phyloP scores from a whole-genome alignment of 2,113 vertebrate genomes.

The Synodontis membranacea region DNA sequence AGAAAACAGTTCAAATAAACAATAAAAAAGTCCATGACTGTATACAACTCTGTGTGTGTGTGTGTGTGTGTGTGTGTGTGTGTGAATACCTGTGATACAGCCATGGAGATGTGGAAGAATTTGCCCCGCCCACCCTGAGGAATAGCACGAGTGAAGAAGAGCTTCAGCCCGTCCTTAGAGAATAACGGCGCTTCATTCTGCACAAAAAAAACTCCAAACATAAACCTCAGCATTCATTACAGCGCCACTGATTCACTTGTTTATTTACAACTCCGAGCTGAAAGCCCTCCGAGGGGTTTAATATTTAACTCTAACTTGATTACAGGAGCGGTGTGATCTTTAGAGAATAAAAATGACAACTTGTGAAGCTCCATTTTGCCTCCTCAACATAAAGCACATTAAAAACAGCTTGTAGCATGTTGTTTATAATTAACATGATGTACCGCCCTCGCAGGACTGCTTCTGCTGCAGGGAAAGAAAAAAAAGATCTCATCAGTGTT shows the following conservation, averaged over 20 bases:
- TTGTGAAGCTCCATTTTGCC: not conserved
- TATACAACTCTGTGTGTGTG: too few species aligned
- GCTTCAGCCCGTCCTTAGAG: constrained; percentile 86
- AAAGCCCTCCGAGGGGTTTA: not conserved
- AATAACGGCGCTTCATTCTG: constrained; percentile 93
- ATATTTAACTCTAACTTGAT: constrained; percentile 5
- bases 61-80: not conserved
- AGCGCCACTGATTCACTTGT: not conserved
- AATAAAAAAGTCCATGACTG: too few species aligned
- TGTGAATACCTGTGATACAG: constrained; percentile 83
- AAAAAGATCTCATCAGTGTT: not conserved
- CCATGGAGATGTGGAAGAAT: constrained; percentile 94
- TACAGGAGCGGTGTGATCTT: not conserved
- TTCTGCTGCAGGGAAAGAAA: not conserved
- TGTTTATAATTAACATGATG: not conserved
- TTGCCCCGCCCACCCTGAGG: constrained; percentile 91
- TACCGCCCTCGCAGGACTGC: not conserved
- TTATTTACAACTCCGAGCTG: not conserved
- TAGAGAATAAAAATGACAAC: not conserved
- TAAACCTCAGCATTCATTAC: not conserved
- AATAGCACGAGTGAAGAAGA: constrained; percentile 93
- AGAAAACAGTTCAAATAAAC: too few species aligned
- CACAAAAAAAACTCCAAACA: not conserved
- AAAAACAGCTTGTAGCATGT: not conserved
- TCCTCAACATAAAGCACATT: not conserved